Evolutionary conservation across 1,140 invertebrate species (phyloP).

Genomic region (Macrostomum lignano): DNA sequence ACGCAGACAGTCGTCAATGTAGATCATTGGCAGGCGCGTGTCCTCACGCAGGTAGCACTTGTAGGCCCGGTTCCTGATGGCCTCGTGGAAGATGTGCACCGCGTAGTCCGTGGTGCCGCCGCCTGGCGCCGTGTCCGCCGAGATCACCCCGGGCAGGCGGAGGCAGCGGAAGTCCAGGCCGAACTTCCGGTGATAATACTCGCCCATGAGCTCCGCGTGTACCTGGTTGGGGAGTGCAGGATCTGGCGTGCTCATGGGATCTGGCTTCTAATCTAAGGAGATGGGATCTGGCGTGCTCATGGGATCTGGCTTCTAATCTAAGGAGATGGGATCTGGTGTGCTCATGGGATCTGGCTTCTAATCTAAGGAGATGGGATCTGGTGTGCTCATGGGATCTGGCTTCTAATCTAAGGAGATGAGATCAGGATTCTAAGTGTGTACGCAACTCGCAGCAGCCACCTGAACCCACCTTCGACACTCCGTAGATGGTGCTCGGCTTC

Average conservation of each 20-base stretch:
- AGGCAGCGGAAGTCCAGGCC: conserved; percentile 64
- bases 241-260: too few species aligned
- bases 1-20: conserved; percentile 47
- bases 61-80: conserved; percentile 41
- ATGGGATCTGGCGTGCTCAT: too few species aligned
- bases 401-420: too few species aligned
- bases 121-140: conserved; percentile 56
- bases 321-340: too few species aligned
- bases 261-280: too few species aligned
- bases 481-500: conserved; percentile 66
- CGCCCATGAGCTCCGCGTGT: conserved; percentile 63
- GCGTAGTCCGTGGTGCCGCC: conserved; percentile 74
- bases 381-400: too few species aligned
- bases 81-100: conserved; percentile 66
- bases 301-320: too few species aligned
- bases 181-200: conserved; percentile 57
- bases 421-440: background rate
- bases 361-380: too few species aligned
- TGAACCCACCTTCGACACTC: conserved; percentile 53
- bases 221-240: too few species aligned
- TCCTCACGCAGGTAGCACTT: conserved; percentile 52
- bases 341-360: too few species aligned
- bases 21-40: conserved; percentile 70
- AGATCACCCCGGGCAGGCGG: conserved; percentile 67
- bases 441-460: conserved; percentile 6